Conservation (phyloP, 2,113 vertebrate species). For the Megaleporinus macrocephalus region DNA sequence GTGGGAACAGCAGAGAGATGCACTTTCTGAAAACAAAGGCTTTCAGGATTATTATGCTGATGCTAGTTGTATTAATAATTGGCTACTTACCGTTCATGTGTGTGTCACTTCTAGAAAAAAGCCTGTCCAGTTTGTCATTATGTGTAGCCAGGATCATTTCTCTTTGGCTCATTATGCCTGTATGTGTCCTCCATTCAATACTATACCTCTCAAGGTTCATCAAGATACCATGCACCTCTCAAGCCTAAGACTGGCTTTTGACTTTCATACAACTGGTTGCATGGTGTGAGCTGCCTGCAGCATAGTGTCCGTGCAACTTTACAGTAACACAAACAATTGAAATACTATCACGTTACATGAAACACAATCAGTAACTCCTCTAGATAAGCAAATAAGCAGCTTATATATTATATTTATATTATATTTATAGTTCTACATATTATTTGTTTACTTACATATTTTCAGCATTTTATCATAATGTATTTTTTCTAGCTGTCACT, state of each 20-base stretch:
- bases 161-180: not conserved
- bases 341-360: too few relatives aligned
- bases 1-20: not conserved
- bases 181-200: not conserved
- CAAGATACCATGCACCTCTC: not conserved
- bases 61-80: slow-evolving; percentile 13
- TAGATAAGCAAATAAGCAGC: too few relatives aligned
- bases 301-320: too few relatives aligned
- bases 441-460: too few relatives aligned
- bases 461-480: too few relatives aligned
- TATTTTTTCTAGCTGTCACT: too few relatives aligned
- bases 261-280: too few relatives aligned
- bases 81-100: not conserved
- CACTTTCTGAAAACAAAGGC: slow-evolving; percentile 14
- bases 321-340: too few relatives aligned
- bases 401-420: too few relatives aligned
- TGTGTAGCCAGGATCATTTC: not conserved
- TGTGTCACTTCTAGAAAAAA: not conserved
- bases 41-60: slow-evolving; percentile 2
- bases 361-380: too few relatives aligned
- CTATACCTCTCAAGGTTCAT: not conserved
- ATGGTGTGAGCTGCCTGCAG: too few relatives aligned
- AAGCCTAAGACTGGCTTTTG: not conserved
- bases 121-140: not conserved
- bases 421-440: too few relatives aligned